These are phyloP conservation scores for Anthonomus grandis DNA, from an alignment of 1,140 invertebrate species.

Conservation along the genomic window DNA sequence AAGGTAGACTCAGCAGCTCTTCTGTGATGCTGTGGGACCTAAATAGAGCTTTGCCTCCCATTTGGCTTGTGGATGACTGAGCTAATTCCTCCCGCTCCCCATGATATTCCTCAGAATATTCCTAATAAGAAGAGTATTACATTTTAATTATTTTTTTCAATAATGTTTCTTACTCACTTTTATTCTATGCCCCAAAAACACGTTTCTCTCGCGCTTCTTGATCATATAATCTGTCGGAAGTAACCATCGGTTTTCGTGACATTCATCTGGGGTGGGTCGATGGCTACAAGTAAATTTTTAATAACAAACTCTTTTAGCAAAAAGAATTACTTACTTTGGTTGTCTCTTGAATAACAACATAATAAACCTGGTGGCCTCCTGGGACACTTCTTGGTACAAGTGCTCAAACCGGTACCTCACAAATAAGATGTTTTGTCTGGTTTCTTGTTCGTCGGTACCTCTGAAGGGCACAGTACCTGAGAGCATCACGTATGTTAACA, in stretches of 20 bases:
- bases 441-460: constrained; percentile 78
- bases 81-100: constrained; percentile 59
- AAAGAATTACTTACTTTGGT: constrained; percentile 66
- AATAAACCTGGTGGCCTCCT: constrained; percentile 91
- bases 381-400: constrained; percentile 90
- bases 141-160: neutral
- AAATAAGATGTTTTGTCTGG: constrained; percentile 86
- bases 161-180: constrained; percentile 49
- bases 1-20: constrained; percentile 64
- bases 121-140: constrained; percentile 47
- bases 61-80: constrained; percentile 54
- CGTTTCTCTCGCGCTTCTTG: constrained; percentile 84
- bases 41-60: constrained; percentile 56
- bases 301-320: constrained; percentile 2
- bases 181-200: constrained; percentile 77
- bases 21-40: constrained; percentile 79
- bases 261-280: constrained; percentile 89
- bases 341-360: constrained; percentile 93
- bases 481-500: constrained; percentile 89
- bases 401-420: constrained; percentile 93
- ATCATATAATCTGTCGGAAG: constrained; percentile 88
- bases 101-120: constrained; percentile 76
- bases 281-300: constrained; percentile 69
- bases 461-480: constrained; percentile 92
- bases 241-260: constrained; percentile 93